Base-by-base conservation (phyloP, 2,888 invertebrate genomes). In the Tanytarsus gracilentus region DNA sequence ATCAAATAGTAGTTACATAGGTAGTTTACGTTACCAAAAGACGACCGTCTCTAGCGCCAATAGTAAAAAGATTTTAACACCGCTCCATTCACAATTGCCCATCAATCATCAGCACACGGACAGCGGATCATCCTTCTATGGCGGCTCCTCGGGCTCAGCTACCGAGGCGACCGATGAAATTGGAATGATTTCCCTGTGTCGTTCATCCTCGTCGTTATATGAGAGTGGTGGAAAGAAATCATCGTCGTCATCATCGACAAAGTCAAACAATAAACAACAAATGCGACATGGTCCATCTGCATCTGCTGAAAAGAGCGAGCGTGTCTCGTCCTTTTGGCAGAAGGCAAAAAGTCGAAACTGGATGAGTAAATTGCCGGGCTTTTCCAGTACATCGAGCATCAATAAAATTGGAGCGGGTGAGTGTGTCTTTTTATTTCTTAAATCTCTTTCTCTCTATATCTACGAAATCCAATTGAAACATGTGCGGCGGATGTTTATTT, bases 1-100 rank as follows among this genome's bases (percentile, higher is more conserved):
- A 66, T 86, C 86, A 73, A 87, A 86, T 69, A 86, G 86, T 72
- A 88, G 87, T 75, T 87, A 86, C 72, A 84, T 83, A 8, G 85
- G 85, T 62, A 84, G 84, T 69, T 74, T 85, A 65, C 77, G 85
- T 62, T 67, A 74, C 61, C 72, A 71, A 62, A 16, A 73, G 73
- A 71, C 73, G 63, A 27, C 67, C 67, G 23, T 63, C 67, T 9
- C 53, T 33, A 29, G 26, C 14, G 25, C 16, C 11, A 30, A 21
- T 14, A 48, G 33, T 27, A 58, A 30, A 48, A 27, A 18, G 18
- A n/a, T 30, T n/a, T 48, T 29, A 6, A 48, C 48, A 9, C 40
- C 23, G 16, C 33, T 33, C 26, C n/a, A n/a, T n/a, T n/a, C 44
- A 44, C 44, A 44, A 44, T 44, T 44, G 44, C 14, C 58, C 21